Base-by-base conservation (phyloP, 1,140 invertebrate genomes). In the Tachypleus tridentatus region DNA sequence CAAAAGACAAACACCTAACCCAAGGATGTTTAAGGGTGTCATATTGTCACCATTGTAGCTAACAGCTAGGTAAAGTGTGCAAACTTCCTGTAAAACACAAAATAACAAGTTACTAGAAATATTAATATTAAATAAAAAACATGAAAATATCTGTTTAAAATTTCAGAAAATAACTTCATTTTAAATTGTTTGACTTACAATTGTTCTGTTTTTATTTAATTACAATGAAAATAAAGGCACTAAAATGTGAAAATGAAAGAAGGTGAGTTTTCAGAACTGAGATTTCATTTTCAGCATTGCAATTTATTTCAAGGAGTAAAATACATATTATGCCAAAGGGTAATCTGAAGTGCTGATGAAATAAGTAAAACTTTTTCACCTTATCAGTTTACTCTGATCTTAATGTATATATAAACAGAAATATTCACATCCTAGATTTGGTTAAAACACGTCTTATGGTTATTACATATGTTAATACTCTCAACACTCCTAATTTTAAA, bases 21-120 rank as follows among this genome's bases (percentile, higher is more conserved):
- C 96, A 48, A 91, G 77, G 29, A 87, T 82, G 78, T 98, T 98
- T 3, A 97, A 78, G 3, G 79, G 73, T 65, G 84, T 91, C 72
- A 98, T 83, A 70, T 84, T 78, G 76, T 98, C 94, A 10, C 90
- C 88, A 73, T 90, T 91, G 63, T 87, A 83, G 70, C 86, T 81
- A 64, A 92, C 86, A 9, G 94, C 95, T 71, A 98, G 76, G 6
- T 86, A 82, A 66, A 98, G 77, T 67, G 91, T 93, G 72, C 86
- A 87, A 70, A 97, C 85, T 83, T 98, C 94, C 91, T 94, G 76
- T 59, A 84, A 82, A 68, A 78, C 75, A 73, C 73, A 74, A 63
- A 56, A 56, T 59, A 64, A 64, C 49, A 68, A 11, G 60, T 57
- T 50, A 64, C 60, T 63, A 57, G 64, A 56, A 56, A 49, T 29